Conservation (phyloP, 2,888 invertebrate species). For the Trachelus iudaicus region DNA sequence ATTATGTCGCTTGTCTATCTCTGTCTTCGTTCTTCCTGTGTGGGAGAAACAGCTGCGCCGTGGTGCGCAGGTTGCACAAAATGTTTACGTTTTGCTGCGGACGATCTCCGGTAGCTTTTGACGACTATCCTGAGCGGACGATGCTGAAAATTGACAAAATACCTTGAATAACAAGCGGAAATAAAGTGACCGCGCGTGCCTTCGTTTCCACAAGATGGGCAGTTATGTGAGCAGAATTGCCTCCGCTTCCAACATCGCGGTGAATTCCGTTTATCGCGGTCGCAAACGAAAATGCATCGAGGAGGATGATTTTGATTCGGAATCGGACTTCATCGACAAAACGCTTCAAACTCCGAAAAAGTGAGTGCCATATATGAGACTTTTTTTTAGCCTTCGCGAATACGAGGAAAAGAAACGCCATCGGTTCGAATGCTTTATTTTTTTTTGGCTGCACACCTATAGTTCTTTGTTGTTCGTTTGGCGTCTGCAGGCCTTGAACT, state of each 20-base stretch:
- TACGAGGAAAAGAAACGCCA: background rate
- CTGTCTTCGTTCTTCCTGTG: constrained; percentile 2
- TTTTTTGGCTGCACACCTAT: background rate
- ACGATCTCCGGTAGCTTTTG: constrained; percentile 22
- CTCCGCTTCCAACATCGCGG: constrained; percentile 58
- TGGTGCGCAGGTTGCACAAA: constrained; percentile 26
- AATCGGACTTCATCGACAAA: constrained; percentile 69
- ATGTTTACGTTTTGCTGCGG: constrained; percentile 29
- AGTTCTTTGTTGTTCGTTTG: background rate
- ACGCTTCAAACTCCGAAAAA: constrained; percentile 74
- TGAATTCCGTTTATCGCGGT: constrained; percentile 61
- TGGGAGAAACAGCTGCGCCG: constrained; percentile 32
- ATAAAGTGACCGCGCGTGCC: background rate
- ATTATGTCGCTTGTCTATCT: background rate
- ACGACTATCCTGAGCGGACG: constrained; percentile 18
- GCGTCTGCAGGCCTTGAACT: background rate
- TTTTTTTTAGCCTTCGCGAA: background rate
- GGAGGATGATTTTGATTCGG: constrained; percentile 66
- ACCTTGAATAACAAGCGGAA: constrained; percentile 15
- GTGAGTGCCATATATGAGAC: constrained; percentile 56
- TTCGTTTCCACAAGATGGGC: constrained; percentile 45
- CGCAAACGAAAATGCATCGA: constrained; percentile 71
- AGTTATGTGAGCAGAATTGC: constrained; percentile 56
- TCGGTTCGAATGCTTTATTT: background rate
- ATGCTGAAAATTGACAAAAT: constrained; percentile 30